phyloP scores from a whole-genome alignment of 2,113 vertebrate genomes.

The Cyanocitta stelleri region DNA sequence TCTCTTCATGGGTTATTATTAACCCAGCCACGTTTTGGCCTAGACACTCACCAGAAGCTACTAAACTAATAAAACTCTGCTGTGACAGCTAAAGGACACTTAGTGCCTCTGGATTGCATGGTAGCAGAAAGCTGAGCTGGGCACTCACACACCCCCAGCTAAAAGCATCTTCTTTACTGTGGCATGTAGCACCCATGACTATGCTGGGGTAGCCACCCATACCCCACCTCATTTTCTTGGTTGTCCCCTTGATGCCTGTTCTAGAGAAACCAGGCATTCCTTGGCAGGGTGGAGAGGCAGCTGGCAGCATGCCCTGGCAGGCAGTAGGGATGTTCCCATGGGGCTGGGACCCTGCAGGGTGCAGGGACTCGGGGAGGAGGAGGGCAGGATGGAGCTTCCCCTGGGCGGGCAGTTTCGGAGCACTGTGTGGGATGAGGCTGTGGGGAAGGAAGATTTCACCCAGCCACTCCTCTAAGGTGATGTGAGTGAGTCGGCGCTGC shows the following conservation, averaged over 20 bases:
- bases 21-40: slow-evolving; percentile 36
- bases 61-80: slow-evolving; percentile 36
- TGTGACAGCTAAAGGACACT: background rate
- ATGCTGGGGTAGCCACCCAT: background rate
- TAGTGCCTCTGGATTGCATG: background rate
- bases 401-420: slow-evolving; percentile 30
- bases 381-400: slow-evolving; percentile 30
- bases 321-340: background rate
- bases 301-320: background rate
- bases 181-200: background rate
- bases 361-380: background rate
- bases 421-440: slow-evolving; percentile 30
- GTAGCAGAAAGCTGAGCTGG: background rate
- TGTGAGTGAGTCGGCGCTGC: background rate
- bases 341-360: background rate
- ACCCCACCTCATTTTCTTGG: background rate
- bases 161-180: background rate
- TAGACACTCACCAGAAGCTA: slow-evolving; percentile 20
- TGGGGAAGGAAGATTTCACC: slow-evolving; percentile 31
- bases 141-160: background rate
- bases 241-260: background rate
- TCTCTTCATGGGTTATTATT: slow-evolving; percentile 8
- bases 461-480: background rate
- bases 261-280: background rate
- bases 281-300: background rate